Base-by-base conservation (phyloP, 2,113 vertebrate species). In the Sprattus sprattus region DNA sequence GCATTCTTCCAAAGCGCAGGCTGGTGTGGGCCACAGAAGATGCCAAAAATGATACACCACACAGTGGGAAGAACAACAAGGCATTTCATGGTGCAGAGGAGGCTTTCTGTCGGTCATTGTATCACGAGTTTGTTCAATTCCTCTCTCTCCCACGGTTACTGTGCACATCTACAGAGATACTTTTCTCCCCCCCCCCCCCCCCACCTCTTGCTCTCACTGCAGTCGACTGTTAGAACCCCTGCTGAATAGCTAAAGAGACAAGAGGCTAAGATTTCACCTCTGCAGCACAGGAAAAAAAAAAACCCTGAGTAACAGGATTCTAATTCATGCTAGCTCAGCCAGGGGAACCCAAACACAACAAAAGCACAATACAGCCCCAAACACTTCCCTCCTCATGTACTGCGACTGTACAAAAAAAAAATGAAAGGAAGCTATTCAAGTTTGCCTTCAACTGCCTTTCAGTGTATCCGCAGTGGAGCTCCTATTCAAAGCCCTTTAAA, bases 221-320 rank as follows among this genome's bases (percentile, higher is more conserved):
- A 88, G 88, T 90, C 88, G 71, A 32, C 71, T 39, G 60, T 89
- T 87, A 86, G 88, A 85, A 92, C 85, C 89, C 83, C 84, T 15
- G 82, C 28, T 89, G 44, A 89, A 85, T 87, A 89, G 60, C 88
- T 89, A 90, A 90, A 78, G 86, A 91, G 85, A 91, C 85, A 87
- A 89, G 71, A 52, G 86, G 88, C 88, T 87, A 89, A 92, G 87
- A 91, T 89, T 92, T 88, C 84, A 83, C 52, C 84, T 90, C 86
- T 32, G 52, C 87, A 81, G 81, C 88, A 75, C 71, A 45, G 52
- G 85, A 57, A 86, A 39, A 80, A 85, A 57, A 86, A 39, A 80
- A 11, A 82, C 84, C 87, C 84, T 50, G 83, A 87, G 89, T 89
- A 87, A 90, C 89, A 88, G 71, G 86, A 86, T 86, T 82, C 89